phyloP scores from a whole-genome alignment of 1,140 invertebrate genomes.

The Choristoneura fumiferana region DNA sequence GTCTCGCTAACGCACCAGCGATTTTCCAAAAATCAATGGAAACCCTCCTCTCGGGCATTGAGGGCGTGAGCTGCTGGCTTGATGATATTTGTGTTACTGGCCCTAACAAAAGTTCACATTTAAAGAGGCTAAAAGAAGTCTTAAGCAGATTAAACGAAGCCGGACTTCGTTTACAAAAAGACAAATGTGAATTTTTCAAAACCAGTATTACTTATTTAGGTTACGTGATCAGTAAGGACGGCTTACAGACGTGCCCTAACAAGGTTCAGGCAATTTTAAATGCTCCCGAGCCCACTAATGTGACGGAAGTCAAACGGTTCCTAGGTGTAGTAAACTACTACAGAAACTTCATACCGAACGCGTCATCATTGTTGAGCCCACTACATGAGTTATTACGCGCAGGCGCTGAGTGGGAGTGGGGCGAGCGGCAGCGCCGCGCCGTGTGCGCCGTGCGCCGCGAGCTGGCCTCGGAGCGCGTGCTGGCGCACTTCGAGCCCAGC shows the following conservation, averaged over 20 bases:
- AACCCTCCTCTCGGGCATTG: constrained; percentile 40
- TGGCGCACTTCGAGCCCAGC: constrained; percentile 55
- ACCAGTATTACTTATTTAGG: too few species aligned
- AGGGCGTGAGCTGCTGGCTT: constrained; percentile 38
- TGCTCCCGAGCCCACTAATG: too few species aligned
- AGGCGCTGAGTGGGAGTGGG: constrained; percentile 20
- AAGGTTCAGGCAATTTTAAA: too few species aligned
- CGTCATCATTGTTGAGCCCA: constrained; percentile 10
- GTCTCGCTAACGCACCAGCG: constrained; percentile 44
- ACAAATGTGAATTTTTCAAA: too few species aligned
- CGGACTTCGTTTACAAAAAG: too few species aligned
- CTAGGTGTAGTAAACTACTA: constrained; percentile 52
- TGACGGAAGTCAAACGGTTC: too few species aligned
- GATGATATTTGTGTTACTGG: constrained; percentile 37
- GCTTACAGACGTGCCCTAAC: too few species aligned
- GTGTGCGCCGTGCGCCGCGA: constrained; percentile 29
- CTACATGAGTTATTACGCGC: too few species aligned
- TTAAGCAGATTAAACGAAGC: too few species aligned
- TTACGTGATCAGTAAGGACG: too few species aligned
- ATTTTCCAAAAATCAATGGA: constrained; percentile 56
- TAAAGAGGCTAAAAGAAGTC: too few species aligned
- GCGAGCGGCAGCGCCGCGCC: constrained; percentile 25
- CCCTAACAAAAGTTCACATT: background rate
- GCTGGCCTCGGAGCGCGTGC: constrained; percentile 29
- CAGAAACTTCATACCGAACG: constrained; percentile 54